Percentiles rank a stretch among this genome's conserved stretches.
These are phyloP conservation scores for Propithecus deckenii DNA, from an alignment of 2,797 vertebrate genomes.

Conservation along the genomic window DNA sequence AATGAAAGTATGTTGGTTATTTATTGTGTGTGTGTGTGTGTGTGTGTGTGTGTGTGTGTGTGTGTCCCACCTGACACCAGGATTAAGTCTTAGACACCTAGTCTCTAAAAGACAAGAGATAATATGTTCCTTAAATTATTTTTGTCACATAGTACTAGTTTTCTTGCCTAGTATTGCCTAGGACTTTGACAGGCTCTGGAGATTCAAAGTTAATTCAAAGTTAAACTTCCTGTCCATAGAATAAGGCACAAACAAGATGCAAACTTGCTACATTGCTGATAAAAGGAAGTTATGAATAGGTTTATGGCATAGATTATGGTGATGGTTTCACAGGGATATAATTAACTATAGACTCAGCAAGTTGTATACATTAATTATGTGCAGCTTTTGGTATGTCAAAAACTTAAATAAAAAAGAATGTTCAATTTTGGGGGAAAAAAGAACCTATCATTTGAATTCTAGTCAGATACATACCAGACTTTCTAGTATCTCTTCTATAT, in stretches of 20 bases:
- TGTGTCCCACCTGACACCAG: neutral
- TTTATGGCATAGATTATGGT: neutral
- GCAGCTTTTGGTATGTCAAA: neutral
- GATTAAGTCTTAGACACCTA: neutral
- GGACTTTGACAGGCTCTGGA: neutral
- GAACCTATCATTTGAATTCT: neutral
- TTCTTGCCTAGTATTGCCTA: neutral
- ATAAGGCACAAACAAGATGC: neutral
- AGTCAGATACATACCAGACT: neutral
- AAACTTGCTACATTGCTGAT: neutral
- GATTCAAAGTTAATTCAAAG: neutral
- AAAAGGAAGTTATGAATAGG: neutral
- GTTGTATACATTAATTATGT: neutral
- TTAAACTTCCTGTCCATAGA: neutral
- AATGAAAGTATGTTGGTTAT: neutral
- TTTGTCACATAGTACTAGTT: neutral
- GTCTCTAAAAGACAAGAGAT: neutral
- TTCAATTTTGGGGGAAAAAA: neutral
- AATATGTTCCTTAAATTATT: neutral
- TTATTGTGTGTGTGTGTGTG: neutral
- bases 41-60: neutral
- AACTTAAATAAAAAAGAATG: neutral
- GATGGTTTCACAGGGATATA: rapidly evolving
- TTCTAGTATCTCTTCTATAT: neutral
- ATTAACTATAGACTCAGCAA: neutral